These are phyloP conservation scores for Lamellibrachia satsuma DNA, from an alignment of 2,888 invertebrate genomes.

Conservation along the genomic window DNA sequence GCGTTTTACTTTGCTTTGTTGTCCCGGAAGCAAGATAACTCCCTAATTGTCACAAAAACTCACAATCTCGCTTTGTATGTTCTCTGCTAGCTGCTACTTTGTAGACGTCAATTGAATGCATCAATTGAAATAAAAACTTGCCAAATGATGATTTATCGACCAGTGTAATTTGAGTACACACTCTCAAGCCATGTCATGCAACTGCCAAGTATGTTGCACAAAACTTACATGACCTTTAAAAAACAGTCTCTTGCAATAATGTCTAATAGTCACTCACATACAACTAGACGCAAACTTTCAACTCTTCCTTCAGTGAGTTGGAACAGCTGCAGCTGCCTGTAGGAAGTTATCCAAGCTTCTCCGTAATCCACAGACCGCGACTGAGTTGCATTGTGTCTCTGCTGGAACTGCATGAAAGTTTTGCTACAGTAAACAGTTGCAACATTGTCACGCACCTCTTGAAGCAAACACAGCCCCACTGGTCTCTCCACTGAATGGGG, in stretches of 20 bases:
- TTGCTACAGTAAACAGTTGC: conserved; percentile 9
- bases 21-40: not conserved
- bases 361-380: not conserved
- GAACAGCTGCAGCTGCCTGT: not conserved
- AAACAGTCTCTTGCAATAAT: not conserved
- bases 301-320: not conserved
- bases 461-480: not conserved
- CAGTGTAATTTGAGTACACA: not conserved
- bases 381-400: not conserved
- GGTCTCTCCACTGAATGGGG: not conserved
- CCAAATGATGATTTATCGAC: not conserved
- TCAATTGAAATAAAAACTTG: not conserved
- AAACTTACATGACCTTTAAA: not conserved
- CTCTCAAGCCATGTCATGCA: not conserved
- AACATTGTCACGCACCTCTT: not conserved
- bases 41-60: not conserved
- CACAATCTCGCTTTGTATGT: not conserved
- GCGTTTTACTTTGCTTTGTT: not conserved
- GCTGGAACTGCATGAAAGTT: not conserved
- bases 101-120: not conserved
- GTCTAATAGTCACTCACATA: not conserved
- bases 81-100: not conserved
- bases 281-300: not conserved
- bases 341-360: conserved; percentile 1
- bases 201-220: not conserved